phyloP scores from a whole-genome alignment of 2,888 invertebrate species.

The Drepanosiphum platanoidis region DNA sequence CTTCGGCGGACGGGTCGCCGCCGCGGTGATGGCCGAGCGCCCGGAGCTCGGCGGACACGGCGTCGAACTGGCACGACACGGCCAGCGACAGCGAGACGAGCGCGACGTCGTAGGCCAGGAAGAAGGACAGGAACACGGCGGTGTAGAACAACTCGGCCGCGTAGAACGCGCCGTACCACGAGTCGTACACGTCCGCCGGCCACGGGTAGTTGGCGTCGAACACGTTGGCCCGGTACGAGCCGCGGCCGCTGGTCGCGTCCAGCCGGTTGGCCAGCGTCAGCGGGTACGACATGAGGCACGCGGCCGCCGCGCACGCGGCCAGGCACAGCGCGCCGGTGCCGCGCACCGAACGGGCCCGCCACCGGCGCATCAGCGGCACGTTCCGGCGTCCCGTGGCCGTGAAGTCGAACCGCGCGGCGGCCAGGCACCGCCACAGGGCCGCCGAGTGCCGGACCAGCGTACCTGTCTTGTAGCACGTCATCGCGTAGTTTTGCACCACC shows the following conservation, averaged over 20 bases:
- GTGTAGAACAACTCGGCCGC: background rate
- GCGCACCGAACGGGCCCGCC: background rate
- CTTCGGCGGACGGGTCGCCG: background rate
- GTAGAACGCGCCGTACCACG: background rate
- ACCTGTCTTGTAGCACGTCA: background rate
- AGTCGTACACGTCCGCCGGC: background rate
- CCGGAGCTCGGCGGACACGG: background rate
- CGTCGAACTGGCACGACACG: background rate
- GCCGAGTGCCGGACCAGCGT: background rate
- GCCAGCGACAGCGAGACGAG: background rate
- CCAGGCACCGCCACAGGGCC: background rate
- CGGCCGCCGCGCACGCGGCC: background rate
- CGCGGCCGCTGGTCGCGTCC: background rate
- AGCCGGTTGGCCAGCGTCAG: background rate
- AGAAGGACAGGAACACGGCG: background rate
- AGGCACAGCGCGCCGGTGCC: background rate
- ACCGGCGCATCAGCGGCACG: background rate
- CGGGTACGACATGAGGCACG: background rate
- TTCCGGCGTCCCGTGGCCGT: background rate
- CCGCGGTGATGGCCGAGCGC: background rate
- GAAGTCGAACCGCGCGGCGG: background rate
- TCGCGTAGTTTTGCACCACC: background rate
- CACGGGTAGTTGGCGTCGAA: background rate
- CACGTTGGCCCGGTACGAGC: background rate
- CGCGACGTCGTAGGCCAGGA: background rate